phyloP scores from a whole-genome alignment of 2,888 invertebrate species.

The Aethes cnicana region DNA sequence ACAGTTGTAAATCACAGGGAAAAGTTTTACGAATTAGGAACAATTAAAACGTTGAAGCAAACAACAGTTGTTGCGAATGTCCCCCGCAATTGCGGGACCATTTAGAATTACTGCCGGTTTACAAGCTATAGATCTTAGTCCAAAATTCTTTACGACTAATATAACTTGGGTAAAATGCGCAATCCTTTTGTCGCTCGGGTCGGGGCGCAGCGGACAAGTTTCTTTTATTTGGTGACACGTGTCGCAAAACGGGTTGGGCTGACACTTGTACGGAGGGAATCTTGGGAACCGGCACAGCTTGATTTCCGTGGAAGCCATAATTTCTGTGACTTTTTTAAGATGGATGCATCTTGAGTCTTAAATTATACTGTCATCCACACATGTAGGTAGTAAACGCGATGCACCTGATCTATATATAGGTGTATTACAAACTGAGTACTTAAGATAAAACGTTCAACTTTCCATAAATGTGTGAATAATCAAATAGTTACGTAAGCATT shows the following conservation, averaged over 20 bases:
- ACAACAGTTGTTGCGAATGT: conserved; percentile 81
- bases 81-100: conserved; percentile 77
- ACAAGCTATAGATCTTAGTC: conserved; percentile 79
- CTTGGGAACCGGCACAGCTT: conserved; percentile 56
- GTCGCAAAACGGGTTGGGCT: conserved; percentile 78
- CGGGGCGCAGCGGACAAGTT: conserved; percentile 58
- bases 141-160: conserved; percentile 80
- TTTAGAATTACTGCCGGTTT: conserved; percentile 76
- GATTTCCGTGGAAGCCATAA: conserved; percentile 60
- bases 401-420: too few relatives aligned
- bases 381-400: too few relatives aligned
- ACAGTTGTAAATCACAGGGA: conserved; percentile 71
- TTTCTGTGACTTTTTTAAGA: conserved; percentile 53
- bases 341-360: too few relatives aligned
- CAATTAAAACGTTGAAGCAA: conserved; percentile 80
- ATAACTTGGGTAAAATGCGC: conserved; percentile 65
- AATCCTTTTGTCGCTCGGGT: conserved; percentile 75
- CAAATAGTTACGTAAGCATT: conserved; percentile 17
- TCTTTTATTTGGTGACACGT: conserved; percentile 80
- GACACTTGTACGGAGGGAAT: conserved; percentile 71
- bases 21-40: conserved; percentile 80
- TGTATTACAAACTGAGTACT: too few relatives aligned
- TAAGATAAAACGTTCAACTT: conserved; percentile 14
- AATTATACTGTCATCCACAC: too few relatives aligned
- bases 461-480: conserved; percentile 14